Evolutionary conservation across 2,113 vertebrate species (phyloP).

Genomic region (Paedocypris sp.): DNA sequence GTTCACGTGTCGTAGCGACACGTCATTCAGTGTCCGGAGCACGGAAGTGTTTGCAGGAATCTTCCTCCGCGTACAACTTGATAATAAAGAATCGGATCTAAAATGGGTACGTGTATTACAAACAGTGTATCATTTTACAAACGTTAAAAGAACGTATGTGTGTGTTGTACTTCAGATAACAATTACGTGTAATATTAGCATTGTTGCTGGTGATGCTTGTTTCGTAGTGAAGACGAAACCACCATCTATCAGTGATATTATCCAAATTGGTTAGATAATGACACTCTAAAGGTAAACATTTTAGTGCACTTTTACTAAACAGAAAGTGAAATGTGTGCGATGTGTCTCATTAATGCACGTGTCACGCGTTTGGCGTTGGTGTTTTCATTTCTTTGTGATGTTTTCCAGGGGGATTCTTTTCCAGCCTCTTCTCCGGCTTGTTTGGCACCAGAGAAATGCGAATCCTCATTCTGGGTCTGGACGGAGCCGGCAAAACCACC

Average conservation of each 20-base stretch:
- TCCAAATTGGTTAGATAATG: neutral
- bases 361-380: neutral
- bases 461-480: constrained; percentile 92
- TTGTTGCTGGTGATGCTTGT: neutral
- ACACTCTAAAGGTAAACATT: neutral
- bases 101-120: constrained; percentile 28
- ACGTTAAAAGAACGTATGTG: neutral
- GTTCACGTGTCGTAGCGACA: constrained; percentile 19
- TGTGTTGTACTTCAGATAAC: too few relatives aligned
- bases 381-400: neutral
- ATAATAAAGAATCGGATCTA: neutral
- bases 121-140: neutral
- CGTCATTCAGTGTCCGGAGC: constrained; percentile 30
- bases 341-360: neutral
- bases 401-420: constrained; percentile 82
- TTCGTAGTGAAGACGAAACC: neutral
- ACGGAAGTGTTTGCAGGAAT: constrained; percentile 25
- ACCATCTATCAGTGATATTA: neutral
- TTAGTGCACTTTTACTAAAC: neutral
- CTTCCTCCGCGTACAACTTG: neutral
- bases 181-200: neutral
- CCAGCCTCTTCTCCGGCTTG: constrained; percentile 86
- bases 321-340: neutral
- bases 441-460: constrained; percentile 97
- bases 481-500: constrained; percentile 95